Base-by-base conservation (phyloP, 2,888 invertebrate species). In the Nebria brevicollis region DNA sequence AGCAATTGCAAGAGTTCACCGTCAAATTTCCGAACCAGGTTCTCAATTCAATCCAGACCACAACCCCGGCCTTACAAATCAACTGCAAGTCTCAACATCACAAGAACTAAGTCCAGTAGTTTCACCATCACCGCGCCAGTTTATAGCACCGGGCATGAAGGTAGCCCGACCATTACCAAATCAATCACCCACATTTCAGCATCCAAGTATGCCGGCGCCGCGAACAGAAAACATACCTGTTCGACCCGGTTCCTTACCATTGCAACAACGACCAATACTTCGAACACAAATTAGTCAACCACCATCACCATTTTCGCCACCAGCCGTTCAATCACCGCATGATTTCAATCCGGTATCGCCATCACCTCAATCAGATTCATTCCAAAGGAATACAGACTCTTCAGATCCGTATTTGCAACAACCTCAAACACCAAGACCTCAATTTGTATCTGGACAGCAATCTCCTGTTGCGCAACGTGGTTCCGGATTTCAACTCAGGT, bases 1-100 rank as follows among this genome's bases (percentile, higher is more conserved):
- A 92, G 92, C 91, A 66, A 92, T 92, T 85, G 91, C 91, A 34
- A 88, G 91, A 85, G 92, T 92, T 74, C 92, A 92, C 83, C 88
- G 92, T 73, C 91, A 91, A 86, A 89, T 92, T 78, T 86, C 89
- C 8, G 89, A 89, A 83, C 87, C 87, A 26, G 85, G 83, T 73
- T 86, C 85, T 82, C 86, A 84, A 81, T 82, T 83, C 79, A 81
- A 74, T 70, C 77, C 75, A 54, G 83, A 82, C 70, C 75, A 54
- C 82, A 82, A 79, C 20, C 65, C 20, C n/a, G 68, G 66, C 15
- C 72, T 81, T 8, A 72, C 76, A 41, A 81, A 72, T 25, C 81
- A 87, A 65, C 84, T 87, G 65, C 87, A 88, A 83, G 85, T 86
- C 41, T 83, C 84, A 68, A 84, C 86, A 65, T 84, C 86, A 26